These are phyloP conservation scores for Bos taurus DNA, from an alignment of 2,113 vertebrate species.

Conservation along the genomic window DNA sequence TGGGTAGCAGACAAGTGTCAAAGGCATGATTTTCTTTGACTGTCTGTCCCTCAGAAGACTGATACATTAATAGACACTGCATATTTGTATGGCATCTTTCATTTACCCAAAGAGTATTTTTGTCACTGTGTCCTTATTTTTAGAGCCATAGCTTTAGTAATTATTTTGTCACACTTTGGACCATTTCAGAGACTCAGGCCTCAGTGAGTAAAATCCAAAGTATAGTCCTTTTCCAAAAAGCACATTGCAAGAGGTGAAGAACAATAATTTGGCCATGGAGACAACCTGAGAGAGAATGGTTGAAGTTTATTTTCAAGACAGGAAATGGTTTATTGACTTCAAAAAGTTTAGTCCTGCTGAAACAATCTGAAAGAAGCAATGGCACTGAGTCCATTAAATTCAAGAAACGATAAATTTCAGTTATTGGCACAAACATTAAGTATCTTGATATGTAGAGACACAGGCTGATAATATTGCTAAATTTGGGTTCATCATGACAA, in stretches of 20 bases:
- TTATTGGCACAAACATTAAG: conserved; percentile 68
- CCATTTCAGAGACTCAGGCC: neutral
- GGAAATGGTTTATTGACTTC: conserved; percentile 45
- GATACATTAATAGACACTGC: neutral
- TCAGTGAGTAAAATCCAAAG: neutral
- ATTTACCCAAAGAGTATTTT: neutral
- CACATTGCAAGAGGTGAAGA: neutral
- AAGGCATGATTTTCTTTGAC: neutral
- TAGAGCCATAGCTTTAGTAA: neutral
- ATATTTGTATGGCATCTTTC: neutral
- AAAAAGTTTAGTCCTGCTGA: conserved; percentile 21
- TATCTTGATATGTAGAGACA: conserved; percentile 59
- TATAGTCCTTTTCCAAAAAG: conserved; percentile 11
- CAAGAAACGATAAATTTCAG: conserved; percentile 55
- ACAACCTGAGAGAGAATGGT: neutral
- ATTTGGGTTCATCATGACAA: conserved; percentile 66
- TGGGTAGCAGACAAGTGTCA: neutral
- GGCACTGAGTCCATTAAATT: conserved; percentile 37
- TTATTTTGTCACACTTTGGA: neutral
- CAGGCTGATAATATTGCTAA: conserved; percentile 64
- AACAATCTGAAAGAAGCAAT: conserved; percentile 44
- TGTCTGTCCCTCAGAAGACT: neutral
- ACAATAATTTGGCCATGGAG: neutral
- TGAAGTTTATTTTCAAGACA: conserved; percentile 46
- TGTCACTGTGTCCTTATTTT: neutral